A percentile compares a stretch with the other conserved stretches of the same genome.
These are phyloP conservation scores for Euwallacea similis DNA, from an alignment of 1,140 invertebrate genomes.

Conservation along the genomic window DNA sequence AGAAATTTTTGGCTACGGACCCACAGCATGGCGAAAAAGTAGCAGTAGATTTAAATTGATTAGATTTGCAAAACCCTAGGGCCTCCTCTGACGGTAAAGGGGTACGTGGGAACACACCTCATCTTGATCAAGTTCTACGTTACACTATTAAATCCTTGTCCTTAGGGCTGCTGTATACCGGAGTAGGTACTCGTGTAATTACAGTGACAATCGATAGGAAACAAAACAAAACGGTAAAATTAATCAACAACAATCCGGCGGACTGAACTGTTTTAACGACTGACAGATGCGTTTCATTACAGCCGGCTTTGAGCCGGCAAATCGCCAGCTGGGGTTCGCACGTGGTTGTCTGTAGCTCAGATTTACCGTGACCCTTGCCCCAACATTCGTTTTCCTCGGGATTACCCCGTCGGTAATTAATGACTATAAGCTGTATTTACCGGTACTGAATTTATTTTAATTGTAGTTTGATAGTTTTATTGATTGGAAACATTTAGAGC, in stretches of 20 bases:
- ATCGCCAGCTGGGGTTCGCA: slow-evolving; percentile 32
- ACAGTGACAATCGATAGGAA: slow-evolving; percentile 19
- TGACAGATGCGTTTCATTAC: slow-evolving; percentile 33
- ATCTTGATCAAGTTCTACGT: too few relatives aligned
- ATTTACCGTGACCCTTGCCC: slow-evolving; percentile 23
- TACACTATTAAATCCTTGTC: too few relatives aligned
- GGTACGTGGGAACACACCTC: too few relatives aligned
- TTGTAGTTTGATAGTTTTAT: slow-evolving; percentile 1
- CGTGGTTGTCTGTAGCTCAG: slow-evolving; percentile 17
- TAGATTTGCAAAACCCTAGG: too few relatives aligned
- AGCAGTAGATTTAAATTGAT: too few relatives aligned
- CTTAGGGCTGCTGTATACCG: neutral
- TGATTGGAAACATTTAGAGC: neutral
- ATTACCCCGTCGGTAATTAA: slow-evolving; percentile 23
- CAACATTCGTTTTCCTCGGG: slow-evolving; percentile 14
- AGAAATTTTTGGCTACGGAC: too few relatives aligned
- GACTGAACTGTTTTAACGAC: slow-evolving; percentile 25
- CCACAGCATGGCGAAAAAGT: too few relatives aligned
- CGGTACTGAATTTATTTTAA: slow-evolving; percentile 8
- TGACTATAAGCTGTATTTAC: slow-evolving; percentile 12
- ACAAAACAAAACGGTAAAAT: slow-evolving; percentile 16
- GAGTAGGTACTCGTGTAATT: neutral
- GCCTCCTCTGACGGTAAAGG: too few relatives aligned
- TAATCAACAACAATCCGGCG: slow-evolving; percentile 24
- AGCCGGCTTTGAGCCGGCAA: slow-evolving; percentile 12